Evolutionary conservation across 2,888 invertebrate genomes (phyloP).

Genomic region (Stenoptilia bipunctidactyla): DNA sequence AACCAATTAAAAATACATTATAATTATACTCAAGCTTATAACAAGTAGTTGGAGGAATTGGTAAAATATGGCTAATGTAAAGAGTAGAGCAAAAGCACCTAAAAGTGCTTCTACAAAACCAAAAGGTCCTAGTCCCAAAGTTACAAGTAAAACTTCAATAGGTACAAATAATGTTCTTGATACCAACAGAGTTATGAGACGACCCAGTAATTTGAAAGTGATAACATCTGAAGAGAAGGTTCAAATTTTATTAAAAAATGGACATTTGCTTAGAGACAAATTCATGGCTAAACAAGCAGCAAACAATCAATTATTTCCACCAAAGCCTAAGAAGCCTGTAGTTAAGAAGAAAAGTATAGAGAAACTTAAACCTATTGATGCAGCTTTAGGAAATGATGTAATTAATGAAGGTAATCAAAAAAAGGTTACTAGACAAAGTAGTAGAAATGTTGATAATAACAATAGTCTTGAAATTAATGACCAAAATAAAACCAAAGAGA

Average conservation of each 20-base stretch:
- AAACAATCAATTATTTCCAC: conserved; percentile 8
- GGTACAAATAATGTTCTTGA: conserved; percentile 26
- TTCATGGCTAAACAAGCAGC: conserved; percentile 14
- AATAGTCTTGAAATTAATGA: conserved; percentile 47
- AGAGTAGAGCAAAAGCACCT: conserved; percentile 42
- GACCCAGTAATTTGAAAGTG: conserved; percentile 20
- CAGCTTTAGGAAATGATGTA: conserved; percentile 47
- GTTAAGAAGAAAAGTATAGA: conserved; percentile 28
- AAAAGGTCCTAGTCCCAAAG: conserved; percentile 24
- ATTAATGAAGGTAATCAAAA: conserved; percentile 28
- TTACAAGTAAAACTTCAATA: conserved; percentile 35
- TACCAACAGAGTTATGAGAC: conserved; percentile 21
- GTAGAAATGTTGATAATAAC: conserved; percentile 43
- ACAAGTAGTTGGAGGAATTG: conserved; percentile 12
- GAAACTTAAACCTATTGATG: conserved; percentile 34
- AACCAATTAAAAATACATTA: conserved; percentile 2
- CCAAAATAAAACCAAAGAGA: conserved; percentile 24
- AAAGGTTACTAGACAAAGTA: conserved; percentile 9
- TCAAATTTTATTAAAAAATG: conserved; percentile 29
- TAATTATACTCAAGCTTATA: conserved; percentile 5
- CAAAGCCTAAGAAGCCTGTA: conserved; percentile 12
- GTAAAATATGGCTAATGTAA: conserved; percentile 50
- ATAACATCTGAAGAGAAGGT: conserved; percentile 27
- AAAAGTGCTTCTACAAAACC: conserved; percentile 30
- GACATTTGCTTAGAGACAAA: conserved; percentile 23